phyloP scores from a whole-genome alignment of 2,888 invertebrate genomes.

The Macrosoma leucophasiata region DNA sequence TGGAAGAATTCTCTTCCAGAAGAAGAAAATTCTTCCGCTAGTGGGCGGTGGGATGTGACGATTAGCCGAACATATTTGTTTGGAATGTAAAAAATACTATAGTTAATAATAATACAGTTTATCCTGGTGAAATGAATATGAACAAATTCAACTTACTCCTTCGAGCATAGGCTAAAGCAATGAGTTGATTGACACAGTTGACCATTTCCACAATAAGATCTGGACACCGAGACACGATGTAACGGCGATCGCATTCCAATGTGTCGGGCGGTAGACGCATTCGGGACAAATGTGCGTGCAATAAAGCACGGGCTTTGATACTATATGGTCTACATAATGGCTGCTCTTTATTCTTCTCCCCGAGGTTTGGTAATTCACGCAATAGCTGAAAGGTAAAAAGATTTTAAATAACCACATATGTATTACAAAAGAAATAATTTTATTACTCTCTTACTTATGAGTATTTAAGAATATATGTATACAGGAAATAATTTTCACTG shows the following conservation, averaged over 20 bases:
- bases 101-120: no score
- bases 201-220: slow-evolving; percentile 98
- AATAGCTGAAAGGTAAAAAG: slow-evolving; percentile 79
- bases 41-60: no score
- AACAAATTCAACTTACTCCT: slow-evolving; percentile 88
- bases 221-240: slow-evolving; percentile 92
- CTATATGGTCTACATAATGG: slow-evolving; percentile 96
- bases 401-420: no score
- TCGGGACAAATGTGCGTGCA: slow-evolving; percentile 97
- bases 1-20: no score
- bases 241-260: slow-evolving; percentile 88
- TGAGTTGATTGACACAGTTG: slow-evolving; percentile 94
- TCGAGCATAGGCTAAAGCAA: slow-evolving; percentile 91
- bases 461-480: no score
- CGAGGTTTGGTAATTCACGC: slow-evolving; percentile 91
- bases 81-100: no score
- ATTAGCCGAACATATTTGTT: not conserved
- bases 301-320: slow-evolving; percentile 91
- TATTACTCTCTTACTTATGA: no score
- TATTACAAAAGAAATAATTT: no score
- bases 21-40: no score
- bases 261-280: slow-evolving; percentile 85
- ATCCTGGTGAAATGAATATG: no score
- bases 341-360: slow-evolving; percentile 96
- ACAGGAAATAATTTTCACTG: no score